Conservation (phyloP, 2,113 vertebrate genomes). For the Halichoerus grypus region DNA sequence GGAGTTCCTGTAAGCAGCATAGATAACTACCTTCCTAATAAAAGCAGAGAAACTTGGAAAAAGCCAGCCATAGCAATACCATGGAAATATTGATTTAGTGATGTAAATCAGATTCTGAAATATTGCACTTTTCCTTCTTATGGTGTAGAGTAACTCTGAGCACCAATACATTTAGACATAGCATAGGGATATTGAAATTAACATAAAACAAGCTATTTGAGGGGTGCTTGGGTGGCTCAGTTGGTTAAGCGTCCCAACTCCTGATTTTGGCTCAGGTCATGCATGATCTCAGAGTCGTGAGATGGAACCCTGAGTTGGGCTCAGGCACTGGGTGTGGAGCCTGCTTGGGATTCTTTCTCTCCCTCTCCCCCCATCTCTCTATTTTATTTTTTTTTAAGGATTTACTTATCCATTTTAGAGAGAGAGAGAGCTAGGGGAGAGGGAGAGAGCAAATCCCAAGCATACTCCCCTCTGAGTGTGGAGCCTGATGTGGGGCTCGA, state of each 20-base stretch:
- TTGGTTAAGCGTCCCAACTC: background rate
- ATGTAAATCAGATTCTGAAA: conserved; percentile 42
- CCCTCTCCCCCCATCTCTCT: background rate
- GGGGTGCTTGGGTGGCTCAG: background rate
- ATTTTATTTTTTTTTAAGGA: background rate
- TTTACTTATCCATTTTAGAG: background rate
- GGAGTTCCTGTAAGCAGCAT: background rate
- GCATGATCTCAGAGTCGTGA: background rate
- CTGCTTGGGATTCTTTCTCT: background rate
- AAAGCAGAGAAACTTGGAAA: conserved; percentile 53
- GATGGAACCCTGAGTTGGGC: background rate
- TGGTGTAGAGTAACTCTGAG: conserved; percentile 28
- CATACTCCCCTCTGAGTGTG: background rate
- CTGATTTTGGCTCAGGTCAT: background rate
- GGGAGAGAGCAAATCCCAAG: background rate
- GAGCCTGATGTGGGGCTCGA: background rate
- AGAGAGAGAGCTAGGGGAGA: background rate
- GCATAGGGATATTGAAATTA: conserved; percentile 44
- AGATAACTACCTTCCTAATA: conserved; percentile 54
- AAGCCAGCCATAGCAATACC: background rate
- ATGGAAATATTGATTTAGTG: conserved; percentile 51
- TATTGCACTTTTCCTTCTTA: conserved; percentile 15
- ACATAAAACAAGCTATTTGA: conserved; percentile 51
- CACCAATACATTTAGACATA: conserved; percentile 34
- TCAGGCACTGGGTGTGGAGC: background rate